Evolutionary conservation across 2,888 invertebrate genomes (phyloP).

Genomic region (Plutella xylostella): DNA sequence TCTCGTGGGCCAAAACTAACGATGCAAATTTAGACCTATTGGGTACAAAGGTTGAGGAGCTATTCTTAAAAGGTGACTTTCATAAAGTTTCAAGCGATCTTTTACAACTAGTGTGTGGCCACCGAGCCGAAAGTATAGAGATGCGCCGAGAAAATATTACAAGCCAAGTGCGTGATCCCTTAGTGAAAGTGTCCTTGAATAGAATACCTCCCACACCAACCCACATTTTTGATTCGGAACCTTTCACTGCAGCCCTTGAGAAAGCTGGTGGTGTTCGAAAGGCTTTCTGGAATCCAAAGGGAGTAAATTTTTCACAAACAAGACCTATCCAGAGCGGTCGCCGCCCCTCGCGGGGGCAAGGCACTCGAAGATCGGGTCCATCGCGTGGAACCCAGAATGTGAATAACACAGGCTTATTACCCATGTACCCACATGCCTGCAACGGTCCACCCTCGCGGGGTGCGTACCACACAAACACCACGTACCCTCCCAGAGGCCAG

Average conservation of each 20-base stretch:
- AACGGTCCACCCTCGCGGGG: slow-evolving; percentile 12
- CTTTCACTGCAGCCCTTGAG: slow-evolving; percentile 6
- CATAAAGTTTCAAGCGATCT: not conserved
- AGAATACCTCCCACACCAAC: slow-evolving; percentile 5
- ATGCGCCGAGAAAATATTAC: not conserved
- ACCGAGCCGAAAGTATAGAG: slow-evolving; percentile 15
- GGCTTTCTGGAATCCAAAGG: not conserved
- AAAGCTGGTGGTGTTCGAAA: slow-evolving; percentile 8
- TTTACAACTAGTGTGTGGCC: slow-evolving; percentile 15
- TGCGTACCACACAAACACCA: not conserved
- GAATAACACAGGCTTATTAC: not conserved
- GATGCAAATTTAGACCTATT: not conserved
- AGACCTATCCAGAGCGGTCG: not conserved
- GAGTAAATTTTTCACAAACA: not conserved
- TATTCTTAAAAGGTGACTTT: slow-evolving; percentile 1
- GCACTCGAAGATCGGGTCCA: not conserved
- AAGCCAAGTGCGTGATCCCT: not conserved
- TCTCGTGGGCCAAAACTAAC: not conserved
- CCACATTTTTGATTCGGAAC: slow-evolving; percentile 1
- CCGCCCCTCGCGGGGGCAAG: not conserved
- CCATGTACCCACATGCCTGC: not conserved
- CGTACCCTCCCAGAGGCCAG: not conserved
- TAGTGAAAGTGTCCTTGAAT: not conserved
- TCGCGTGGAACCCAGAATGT: not conserved
- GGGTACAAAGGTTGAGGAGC: not conserved